Evolutionary conservation across 2,888 invertebrate genomes (phyloP), one percentile per base, ranked within the genome.

Genomic region (Lepidocyrtoides sp.): DNA sequence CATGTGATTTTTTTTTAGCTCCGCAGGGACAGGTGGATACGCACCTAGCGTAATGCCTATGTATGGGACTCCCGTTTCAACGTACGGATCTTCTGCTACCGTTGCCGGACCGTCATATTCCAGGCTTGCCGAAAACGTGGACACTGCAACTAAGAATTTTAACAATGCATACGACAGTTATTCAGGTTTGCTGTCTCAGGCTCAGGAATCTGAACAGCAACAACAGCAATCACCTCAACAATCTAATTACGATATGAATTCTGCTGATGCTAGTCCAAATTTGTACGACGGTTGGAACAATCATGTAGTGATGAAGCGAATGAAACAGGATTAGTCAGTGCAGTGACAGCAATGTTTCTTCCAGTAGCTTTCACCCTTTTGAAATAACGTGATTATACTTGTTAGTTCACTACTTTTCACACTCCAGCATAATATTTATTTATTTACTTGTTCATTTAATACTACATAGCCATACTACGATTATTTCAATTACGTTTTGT

Each of bases 91-190:
- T 32, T 17, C 48, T 7, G 17, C n/a, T n/a, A n/a, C 57, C 7
- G 8, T n/a, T 1, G 1, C 41, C 12, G 54, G 69, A 3, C 51
- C 60, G 17, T 77, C 90, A 0, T 79, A 85, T 48, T 72, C 85
- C n/a, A n/a, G 81, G 7, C 14, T 86, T 17, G 23, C 84, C n/a
- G 17, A 66, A 17, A 63, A 44, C n/a, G 44, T 91, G 7, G 54
- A 79, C 14, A 20, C 54, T 7, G 69, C 79, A 0, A 79, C 84
- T 0, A 63, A 91, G 0, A 32, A 79, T 23, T 81, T 86, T 48
- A 26, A n/a, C 5, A 29, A 91, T 8, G 91, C 91, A 7, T 79
- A 85, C 10, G 86, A 91, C 17, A 91, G 86, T 48, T 91, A 91
- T 23, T 85, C 85, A 1, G 41, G n/a, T 4, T 51, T 85, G 2